Conservation (phyloP, 2,888 invertebrate species). For the Hirtodrosophila alboralis region DNA sequence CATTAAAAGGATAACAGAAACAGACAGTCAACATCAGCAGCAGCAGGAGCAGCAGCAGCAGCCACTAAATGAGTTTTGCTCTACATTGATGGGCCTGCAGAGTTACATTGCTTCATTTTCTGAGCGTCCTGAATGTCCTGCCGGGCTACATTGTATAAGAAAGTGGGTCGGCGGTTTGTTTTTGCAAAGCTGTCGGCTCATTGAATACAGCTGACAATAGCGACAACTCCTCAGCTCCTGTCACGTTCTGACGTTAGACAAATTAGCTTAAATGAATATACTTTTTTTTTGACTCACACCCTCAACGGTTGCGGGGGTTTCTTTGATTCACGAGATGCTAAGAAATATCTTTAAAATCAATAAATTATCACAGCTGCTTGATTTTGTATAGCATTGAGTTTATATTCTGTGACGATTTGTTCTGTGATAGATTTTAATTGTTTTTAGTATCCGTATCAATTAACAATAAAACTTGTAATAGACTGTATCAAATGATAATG, state of each 20-base stretch:
- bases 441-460: slow-evolving; percentile 21
- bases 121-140: slow-evolving; percentile 19
- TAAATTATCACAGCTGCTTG: slow-evolving; percentile 41
- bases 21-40: slow-evolving; percentile 56
- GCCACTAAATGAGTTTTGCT: slow-evolving; percentile 69
- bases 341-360: slow-evolving; percentile 10
- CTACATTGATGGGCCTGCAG: slow-evolving; percentile 65
- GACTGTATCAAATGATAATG: slow-evolving; percentile 26
- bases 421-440: slow-evolving; percentile 24
- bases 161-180: slow-evolving; percentile 76
- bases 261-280: slow-evolving; percentile 67
- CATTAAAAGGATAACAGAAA: slow-evolving; percentile 66
- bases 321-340: slow-evolving; percentile 34
- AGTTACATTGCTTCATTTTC: slow-evolving; percentile 23
- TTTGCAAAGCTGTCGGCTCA: slow-evolving; percentile 61
- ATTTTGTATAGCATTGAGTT: background rate
- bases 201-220: slow-evolving; percentile 59
- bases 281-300: slow-evolving; percentile 35
- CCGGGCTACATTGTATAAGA: slow-evolving; percentile 50
- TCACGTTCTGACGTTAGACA: slow-evolving; percentile 54
- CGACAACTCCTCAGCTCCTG: slow-evolving; percentile 26
- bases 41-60: too few relatives aligned
- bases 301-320: slow-evolving; percentile 18
- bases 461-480: slow-evolving; percentile 34
- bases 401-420: slow-evolving; percentile 12